A percentile compares a stretch with the other conserved stretches of the same genome.
Evolutionary conservation across 2,888 invertebrate genomes (phyloP).

Genomic region (Hirudinaria manillensis): DNA sequence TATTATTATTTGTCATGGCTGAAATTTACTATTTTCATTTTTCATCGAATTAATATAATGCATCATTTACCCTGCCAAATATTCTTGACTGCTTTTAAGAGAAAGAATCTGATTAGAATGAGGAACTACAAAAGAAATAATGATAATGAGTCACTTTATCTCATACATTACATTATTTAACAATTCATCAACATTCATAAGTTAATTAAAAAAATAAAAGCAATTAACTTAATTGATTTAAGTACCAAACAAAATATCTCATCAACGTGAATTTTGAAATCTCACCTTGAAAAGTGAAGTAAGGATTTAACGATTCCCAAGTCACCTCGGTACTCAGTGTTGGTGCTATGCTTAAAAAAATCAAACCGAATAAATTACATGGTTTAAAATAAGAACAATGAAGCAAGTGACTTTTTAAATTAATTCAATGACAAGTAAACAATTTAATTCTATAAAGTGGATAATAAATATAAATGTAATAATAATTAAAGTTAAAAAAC

Average conservation of each 20-base stretch:
- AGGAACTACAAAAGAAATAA: neutral
- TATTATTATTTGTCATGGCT: neutral
- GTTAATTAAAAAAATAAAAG: neutral
- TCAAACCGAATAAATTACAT: constrained; percentile 4
- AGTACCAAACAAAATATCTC: too few species aligned
- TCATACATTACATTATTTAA: neutral
- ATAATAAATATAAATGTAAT: too few species aligned
- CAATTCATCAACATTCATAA: neutral
- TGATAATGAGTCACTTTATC: neutral
- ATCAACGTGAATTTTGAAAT: neutral
- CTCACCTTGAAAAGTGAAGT: constrained; percentile 46
- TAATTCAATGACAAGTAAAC: too few species aligned
- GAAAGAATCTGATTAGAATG: neutral
- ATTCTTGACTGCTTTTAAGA: neutral
- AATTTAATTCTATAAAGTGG: too few species aligned
- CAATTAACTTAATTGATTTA: too few species aligned
- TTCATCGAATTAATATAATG: neutral
- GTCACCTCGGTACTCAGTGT: constrained; percentile 48
- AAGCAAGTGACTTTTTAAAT: too few species aligned
- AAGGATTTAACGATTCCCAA: constrained; percentile 45
- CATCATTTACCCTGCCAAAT: neutral
- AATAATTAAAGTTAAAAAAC: too few species aligned
- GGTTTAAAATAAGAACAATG: neutral
- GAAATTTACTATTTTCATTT: neutral
- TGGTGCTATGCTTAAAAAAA: constrained; percentile 44